A percentile compares a stretch with the other conserved stretches of the same genome.
These are phyloP conservation scores for Indri indri DNA, from an alignment of 2,113 vertebrate genomes.

Conservation along the genomic window DNA sequence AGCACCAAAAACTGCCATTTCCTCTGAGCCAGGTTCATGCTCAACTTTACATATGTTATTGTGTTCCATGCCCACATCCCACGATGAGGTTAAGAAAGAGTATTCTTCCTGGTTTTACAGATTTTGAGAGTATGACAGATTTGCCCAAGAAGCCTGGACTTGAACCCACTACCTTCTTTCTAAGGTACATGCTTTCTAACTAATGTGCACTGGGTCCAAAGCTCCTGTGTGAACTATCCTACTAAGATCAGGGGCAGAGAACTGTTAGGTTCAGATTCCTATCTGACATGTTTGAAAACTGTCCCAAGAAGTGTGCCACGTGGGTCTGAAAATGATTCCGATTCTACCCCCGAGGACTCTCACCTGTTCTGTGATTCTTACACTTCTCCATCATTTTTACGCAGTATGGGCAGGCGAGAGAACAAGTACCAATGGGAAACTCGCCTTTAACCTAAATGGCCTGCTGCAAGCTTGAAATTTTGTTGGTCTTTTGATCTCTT, in stretches of 20 bases:
- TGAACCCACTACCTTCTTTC: background rate
- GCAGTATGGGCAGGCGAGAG: background rate
- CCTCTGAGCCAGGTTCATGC: background rate
- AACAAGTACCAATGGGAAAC: background rate
- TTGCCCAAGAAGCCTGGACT: background rate
- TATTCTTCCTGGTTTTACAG: background rate
- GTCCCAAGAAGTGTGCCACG: background rate
- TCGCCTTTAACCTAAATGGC: background rate
- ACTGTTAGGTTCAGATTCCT: background rate
- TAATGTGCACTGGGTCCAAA: background rate
- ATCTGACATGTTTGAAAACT: background rate
- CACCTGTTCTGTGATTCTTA: too few species aligned
- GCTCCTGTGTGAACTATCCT: background rate
- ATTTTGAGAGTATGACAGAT: background rate
- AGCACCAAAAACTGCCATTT: background rate
- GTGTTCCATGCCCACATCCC: background rate
- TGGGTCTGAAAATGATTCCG: background rate
- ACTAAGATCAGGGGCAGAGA: background rate
- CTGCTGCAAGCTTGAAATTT: background rate
- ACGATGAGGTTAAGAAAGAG: background rate
- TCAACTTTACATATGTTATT: too few species aligned
- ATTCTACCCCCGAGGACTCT: background rate
- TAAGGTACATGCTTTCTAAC: background rate
- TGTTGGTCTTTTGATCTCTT: background rate
- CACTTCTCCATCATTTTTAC: accelerated